Percentiles rank a stretch among this genome's conserved stretches.
Evolutionary conservation across 2,888 invertebrate species (phyloP).

Genomic region (Diaperis boleti): DNA sequence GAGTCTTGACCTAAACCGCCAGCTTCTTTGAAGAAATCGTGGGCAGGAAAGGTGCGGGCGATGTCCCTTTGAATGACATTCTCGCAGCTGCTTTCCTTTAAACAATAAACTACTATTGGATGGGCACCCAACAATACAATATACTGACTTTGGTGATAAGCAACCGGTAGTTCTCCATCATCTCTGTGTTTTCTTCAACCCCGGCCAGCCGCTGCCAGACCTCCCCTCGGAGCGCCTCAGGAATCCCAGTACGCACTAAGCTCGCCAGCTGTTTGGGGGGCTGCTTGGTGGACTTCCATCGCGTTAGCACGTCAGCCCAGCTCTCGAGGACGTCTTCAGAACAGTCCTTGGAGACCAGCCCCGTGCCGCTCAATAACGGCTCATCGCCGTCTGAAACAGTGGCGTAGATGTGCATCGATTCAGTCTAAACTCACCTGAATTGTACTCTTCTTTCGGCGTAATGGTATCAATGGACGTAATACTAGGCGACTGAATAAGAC

Average conservation of each 20-base stretch:
- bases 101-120: slow-evolving; percentile 2
- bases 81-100: slow-evolving; percentile 93
- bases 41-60: slow-evolving; percentile 98
- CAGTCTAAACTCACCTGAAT: slow-evolving; percentile 75
- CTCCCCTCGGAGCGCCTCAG: slow-evolving; percentile 95
- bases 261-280: slow-evolving; percentile 86
- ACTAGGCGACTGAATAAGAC: slow-evolving; percentile 79
- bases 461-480: slow-evolving; percentile 80
- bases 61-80: slow-evolving; percentile 96
- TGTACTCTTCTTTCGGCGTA: slow-evolving; percentile 78
- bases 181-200: slow-evolving; percentile 83
- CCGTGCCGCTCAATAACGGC: slow-evolving; percentile 96
- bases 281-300: slow-evolving; percentile 75
- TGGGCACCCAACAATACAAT: not conserved
- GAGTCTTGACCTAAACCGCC: slow-evolving; percentile 97
- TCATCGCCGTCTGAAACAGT: slow-evolving; percentile 91
- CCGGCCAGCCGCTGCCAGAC: slow-evolving; percentile 97
- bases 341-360: slow-evolving; percentile 96
- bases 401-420: too few species aligned
- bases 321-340: slow-evolving; percentile 91
- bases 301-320: slow-evolving; percentile 90
- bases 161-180: slow-evolving; percentile 93
- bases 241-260: slow-evolving; percentile 90
- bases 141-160: slow-evolving; percentile 87
- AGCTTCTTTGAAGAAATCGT: slow-evolving; percentile 96